Evolutionary conservation across 2,113 vertebrate genomes (phyloP).

Genomic region (Dromaius novaehollandiae): DNA sequence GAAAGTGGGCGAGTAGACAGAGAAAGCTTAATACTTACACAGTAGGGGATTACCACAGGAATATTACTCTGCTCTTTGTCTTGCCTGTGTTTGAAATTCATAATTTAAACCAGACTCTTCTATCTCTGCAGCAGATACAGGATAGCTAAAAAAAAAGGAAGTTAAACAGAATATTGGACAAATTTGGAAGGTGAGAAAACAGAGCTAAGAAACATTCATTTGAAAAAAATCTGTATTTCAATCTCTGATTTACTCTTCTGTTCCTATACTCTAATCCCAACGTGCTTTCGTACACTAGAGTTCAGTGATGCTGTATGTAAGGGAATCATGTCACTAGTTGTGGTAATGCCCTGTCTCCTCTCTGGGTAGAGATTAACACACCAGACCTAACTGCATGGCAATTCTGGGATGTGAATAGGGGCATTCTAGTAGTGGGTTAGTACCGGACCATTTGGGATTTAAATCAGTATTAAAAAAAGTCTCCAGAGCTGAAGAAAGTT

Average conservation of each 20-base stretch:
- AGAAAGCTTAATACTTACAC: background rate
- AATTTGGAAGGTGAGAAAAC: background rate
- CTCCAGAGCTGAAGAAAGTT: background rate
- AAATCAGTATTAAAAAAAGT: background rate
- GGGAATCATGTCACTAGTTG: accelerated
- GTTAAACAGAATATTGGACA: background rate
- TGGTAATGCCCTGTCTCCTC: accelerated
- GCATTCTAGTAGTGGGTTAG: background rate
- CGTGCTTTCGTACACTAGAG: accelerated
- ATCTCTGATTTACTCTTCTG: background rate
- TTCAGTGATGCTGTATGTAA: accelerated
- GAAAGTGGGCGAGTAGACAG: background rate
- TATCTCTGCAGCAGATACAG: background rate
- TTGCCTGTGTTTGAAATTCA: background rate
- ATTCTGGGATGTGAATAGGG: accelerated
- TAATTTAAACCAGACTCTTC: background rate
- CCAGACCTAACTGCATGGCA: background rate
- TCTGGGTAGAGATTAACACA: background rate
- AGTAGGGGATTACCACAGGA: background rate
- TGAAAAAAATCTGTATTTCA: background rate
- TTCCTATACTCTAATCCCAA: background rate
- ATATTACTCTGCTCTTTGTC: background rate
- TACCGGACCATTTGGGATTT: background rate
- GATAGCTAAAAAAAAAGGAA: background rate
- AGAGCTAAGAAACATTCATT: background rate